A percentile compares a stretch with the other conserved stretches of the same genome.
These are phyloP conservation scores for Saguinus midas DNA, from an alignment of 2,113 vertebrate genomes.

Conservation along the genomic window DNA sequence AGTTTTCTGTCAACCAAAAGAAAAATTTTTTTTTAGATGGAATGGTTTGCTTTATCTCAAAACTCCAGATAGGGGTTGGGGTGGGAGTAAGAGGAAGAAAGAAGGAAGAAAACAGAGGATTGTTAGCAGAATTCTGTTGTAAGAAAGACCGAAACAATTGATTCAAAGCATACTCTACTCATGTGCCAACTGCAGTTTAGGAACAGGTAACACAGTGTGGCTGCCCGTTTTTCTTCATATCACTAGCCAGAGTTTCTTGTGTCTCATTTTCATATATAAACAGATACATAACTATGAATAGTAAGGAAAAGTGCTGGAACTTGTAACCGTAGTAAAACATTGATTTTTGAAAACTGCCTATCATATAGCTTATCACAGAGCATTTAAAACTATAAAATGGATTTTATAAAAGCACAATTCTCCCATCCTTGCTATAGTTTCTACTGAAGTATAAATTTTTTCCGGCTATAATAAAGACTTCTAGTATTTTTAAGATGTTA, in stretches of 20 bases:
- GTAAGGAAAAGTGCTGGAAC: neutral
- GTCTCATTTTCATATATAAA: slow-evolving; percentile 18
- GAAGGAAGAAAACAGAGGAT: neutral
- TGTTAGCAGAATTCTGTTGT: neutral
- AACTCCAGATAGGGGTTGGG: neutral
- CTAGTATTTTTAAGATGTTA: slow-evolving; percentile 29
- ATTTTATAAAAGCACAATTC: neutral
- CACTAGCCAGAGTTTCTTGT: slow-evolving; percentile 33
- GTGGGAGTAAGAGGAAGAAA: neutral
- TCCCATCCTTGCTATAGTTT: neutral
- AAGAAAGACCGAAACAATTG: neutral
- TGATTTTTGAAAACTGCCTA: slow-evolving; percentile 39
- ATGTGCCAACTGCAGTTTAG: neutral
- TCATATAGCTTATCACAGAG: neutral
- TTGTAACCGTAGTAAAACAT: neutral
- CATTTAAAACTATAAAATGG: neutral
- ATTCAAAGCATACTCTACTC: neutral
- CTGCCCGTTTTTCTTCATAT: slow-evolving; percentile 3
- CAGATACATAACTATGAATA: neutral
- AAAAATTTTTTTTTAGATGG: neutral
- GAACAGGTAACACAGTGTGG: neutral
- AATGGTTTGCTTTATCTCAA: slow-evolving; percentile 16
- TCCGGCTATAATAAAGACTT: slow-evolving; percentile 27
- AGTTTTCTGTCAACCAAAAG: neutral
- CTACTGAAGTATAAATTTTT: slow-evolving; percentile 18